These are phyloP conservation scores for Schizopygopsis malacanthus DNA, from an alignment of 2,797 vertebrate species.

Conservation along the genomic window DNA sequence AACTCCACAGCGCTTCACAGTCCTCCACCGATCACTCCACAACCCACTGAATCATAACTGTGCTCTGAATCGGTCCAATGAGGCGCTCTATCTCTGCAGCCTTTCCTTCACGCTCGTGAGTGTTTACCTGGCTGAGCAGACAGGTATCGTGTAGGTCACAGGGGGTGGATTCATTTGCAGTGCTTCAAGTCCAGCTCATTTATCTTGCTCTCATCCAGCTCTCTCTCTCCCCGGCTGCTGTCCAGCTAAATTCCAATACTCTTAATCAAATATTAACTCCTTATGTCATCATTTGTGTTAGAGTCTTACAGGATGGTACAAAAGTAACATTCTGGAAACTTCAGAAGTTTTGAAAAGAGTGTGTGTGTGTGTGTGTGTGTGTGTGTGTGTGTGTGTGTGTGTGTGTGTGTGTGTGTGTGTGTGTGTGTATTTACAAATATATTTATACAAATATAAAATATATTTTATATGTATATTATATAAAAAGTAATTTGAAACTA, in stretches of 20 bases:
- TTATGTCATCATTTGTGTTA: constrained; percentile 42
- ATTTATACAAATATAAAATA: no score
- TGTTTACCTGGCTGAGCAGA: constrained; percentile 30
- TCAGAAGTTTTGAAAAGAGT: not conserved
- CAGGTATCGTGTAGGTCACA: constrained; percentile 47
- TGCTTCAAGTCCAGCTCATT: constrained; percentile 45
- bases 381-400: no score
- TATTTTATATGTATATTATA: no score
- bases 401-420: no score
- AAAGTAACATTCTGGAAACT: not conserved
- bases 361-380: no score
- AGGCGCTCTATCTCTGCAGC: constrained; percentile 20
- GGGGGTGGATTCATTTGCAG: constrained; percentile 52
- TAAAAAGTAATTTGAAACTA: no score
- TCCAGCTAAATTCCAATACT: constrained; percentile 54
- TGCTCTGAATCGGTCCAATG: constrained; percentile 28
- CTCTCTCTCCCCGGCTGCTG: constrained; percentile 50
- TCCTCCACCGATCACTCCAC: not conserved
- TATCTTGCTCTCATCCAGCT: constrained; percentile 47
- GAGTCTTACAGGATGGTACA: constrained; percentile 2
- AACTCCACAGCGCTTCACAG: not conserved
- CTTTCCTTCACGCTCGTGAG: constrained; percentile 15
- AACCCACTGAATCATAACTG: constrained; percentile 44
- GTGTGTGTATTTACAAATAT: no score
- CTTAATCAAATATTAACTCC: constrained; percentile 59